A percentile compares a stretch with the other conserved stretches of the same genome.
Evolutionary conservation across 2,797 vertebrate species (phyloP).

Genomic region (Luscinia megarhynchos): DNA sequence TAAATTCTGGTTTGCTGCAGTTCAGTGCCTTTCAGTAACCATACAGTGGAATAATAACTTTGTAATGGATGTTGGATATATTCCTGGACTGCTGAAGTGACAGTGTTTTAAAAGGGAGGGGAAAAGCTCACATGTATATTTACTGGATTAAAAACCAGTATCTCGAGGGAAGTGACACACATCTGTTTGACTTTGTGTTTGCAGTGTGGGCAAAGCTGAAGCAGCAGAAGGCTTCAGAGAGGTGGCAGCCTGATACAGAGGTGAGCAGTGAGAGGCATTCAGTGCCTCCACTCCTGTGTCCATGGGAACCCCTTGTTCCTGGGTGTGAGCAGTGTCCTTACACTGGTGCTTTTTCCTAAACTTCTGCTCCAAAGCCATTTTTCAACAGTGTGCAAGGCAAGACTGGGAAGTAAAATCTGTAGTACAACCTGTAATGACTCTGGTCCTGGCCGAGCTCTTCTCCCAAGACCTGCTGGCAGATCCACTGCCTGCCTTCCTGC

Average conservation of each 20-base stretch:
- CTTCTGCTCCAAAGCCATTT: not conserved
- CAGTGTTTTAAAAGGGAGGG: not conserved
- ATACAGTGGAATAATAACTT: not conserved
- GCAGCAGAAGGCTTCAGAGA: constrained; percentile 93
- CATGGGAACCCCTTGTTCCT: accelerated
- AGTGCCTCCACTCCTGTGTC: not conserved
- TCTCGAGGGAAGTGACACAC: not conserved
- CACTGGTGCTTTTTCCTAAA: not conserved
- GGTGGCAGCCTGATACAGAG: constrained; percentile 99
- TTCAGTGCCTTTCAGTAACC: not conserved
- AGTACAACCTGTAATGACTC: not conserved
- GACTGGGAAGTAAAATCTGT: not conserved
- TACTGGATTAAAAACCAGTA: not conserved
- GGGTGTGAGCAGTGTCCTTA: not conserved
- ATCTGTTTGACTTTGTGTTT: constrained; percentile 7
- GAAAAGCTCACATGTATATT: not conserved
- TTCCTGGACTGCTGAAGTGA: not conserved
- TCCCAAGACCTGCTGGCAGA: not conserved
- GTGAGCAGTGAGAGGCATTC: constrained; percentile 67
- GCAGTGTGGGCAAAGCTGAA: constrained; percentile 98
- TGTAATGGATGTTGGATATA: not conserved
- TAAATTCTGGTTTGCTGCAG: not conserved
- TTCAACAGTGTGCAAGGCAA: accelerated
- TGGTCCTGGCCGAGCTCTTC: not conserved
- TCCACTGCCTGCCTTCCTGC: not conserved